A percentile compares a stretch with the other conserved stretches of the same genome.
Evolutionary conservation across 2,888 invertebrate genomes (phyloP).

Genomic region (Sarcophaga rosellei): DNA sequence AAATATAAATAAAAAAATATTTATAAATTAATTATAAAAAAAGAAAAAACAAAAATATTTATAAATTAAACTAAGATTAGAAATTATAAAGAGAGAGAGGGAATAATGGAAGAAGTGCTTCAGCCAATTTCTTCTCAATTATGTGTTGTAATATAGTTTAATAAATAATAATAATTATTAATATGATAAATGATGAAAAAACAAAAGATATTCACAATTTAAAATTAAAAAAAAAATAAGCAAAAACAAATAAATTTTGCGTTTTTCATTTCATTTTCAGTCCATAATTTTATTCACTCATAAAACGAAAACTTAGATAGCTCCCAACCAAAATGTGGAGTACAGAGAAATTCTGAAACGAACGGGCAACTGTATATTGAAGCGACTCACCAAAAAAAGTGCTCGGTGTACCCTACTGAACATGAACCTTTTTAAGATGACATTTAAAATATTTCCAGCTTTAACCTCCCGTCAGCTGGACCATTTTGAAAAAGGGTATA

Average conservation of each 20-base stretch:
- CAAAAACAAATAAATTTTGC: slow-evolving; percentile 16
- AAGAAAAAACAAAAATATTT: slow-evolving; percentile 17
- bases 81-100: slow-evolving; percentile 12
- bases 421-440: too few species aligned
- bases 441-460: too few species aligned
- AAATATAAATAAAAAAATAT: slow-evolving; percentile 37
- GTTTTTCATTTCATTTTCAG: slow-evolving; percentile 17
- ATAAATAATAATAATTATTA: slow-evolving; percentile 31
- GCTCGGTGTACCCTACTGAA: too few species aligned
- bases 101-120: slow-evolving; percentile 44
- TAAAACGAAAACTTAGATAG: neutral
- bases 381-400: too few species aligned
- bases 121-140: slow-evolving; percentile 52
- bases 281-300: too few species aligned
- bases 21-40: slow-evolving; percentile 17
- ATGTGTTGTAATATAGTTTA: slow-evolving; percentile 64
- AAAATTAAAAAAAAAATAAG: slow-evolving; percentile 58
- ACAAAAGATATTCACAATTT: slow-evolving; percentile 42
- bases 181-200: slow-evolving; percentile 39
- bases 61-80: slow-evolving; percentile 41
- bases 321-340: too few species aligned
- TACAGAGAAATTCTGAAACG: too few species aligned
- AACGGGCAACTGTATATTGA: too few species aligned
- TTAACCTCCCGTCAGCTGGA: too few species aligned
- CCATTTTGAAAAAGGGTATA: too few species aligned